phyloP scores from a whole-genome alignment of 1,140 invertebrate species.

The Lordiphosa stackelbergi region DNA sequence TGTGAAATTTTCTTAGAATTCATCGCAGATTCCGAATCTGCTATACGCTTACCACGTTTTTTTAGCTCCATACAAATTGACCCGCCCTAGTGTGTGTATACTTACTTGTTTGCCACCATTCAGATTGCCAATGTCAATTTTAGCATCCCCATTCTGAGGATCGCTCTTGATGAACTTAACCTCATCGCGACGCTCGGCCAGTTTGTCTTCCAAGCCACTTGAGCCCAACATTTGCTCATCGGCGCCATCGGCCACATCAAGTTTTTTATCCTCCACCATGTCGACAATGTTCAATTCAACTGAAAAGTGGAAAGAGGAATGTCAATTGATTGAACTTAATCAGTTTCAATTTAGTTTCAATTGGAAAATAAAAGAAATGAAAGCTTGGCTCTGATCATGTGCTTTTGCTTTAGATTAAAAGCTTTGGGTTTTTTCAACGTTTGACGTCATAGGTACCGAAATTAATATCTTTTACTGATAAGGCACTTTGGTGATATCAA shows the following conservation, averaged over 20 bases:
- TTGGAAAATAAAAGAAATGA: background rate
- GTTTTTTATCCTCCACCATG: slow-evolving; percentile 68
- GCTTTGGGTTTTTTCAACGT: too few species aligned
- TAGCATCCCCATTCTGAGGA: slow-evolving; percentile 90
- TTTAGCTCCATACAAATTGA: too few species aligned
- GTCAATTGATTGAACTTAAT: slow-evolving; percentile 38
- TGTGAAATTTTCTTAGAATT: too few species aligned
- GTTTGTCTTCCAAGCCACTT: slow-evolving; percentile 79
- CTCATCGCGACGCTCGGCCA: slow-evolving; percentile 80
- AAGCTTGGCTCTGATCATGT: slow-evolving; percentile 12
- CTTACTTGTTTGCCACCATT: slow-evolving; percentile 79
- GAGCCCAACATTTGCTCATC: slow-evolving; percentile 83
- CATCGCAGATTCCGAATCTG: too few species aligned
- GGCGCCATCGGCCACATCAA: slow-evolving; percentile 78
- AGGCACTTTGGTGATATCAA: slow-evolving; percentile 1
- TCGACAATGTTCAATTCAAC: slow-evolving; percentile 14
- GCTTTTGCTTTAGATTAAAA: slow-evolving; percentile 19
- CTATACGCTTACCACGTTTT: too few species aligned
- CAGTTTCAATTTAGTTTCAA: slow-evolving; percentile 44
- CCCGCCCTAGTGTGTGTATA: slow-evolving; percentile 18
- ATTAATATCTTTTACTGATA: too few species aligned
- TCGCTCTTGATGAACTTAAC: slow-evolving; percentile 85
- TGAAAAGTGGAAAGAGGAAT: slow-evolving; percentile 16
- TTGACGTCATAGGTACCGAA: too few species aligned
- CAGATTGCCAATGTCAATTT: slow-evolving; percentile 87